Percentiles rank a stretch among this genome's conserved stretches.
Conservation (phyloP, 2,888 invertebrate genomes). For the Syritta pipiens region DNA sequence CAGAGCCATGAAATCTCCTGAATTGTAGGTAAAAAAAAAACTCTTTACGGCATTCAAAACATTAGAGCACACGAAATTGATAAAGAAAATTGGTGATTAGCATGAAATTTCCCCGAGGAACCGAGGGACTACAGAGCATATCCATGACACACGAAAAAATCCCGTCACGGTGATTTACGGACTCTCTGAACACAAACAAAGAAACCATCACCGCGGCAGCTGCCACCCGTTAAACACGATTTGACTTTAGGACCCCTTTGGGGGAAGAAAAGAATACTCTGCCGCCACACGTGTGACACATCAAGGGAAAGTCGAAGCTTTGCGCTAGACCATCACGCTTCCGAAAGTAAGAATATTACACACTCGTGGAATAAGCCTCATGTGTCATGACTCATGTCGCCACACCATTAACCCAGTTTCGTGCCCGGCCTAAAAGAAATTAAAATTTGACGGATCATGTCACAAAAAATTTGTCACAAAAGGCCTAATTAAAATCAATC, state of each 20-base stretch:
- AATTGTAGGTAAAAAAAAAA: too few relatives aligned
- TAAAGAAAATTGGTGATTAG: too few relatives aligned
- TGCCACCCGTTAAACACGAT: conserved; percentile 6
- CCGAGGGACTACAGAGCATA: too few relatives aligned
- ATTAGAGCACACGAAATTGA: too few relatives aligned
- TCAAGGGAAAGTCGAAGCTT: conserved; percentile 30
- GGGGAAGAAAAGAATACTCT: neutral
- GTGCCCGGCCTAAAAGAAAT: neutral
- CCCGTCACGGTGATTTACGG: too few relatives aligned
- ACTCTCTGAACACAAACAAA: too few relatives aligned
- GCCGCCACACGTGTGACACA: neutral
- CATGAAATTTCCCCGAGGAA: too few relatives aligned
- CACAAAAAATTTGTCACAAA: conserved; percentile 34
- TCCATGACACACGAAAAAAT: too few relatives aligned
- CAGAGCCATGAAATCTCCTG: too few relatives aligned
- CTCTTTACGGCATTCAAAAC: too few relatives aligned
- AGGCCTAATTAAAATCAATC: conserved; percentile 31
- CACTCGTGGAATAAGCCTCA: neutral
- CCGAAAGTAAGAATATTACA: conserved; percentile 19
- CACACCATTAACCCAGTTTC: conserved; percentile 1
- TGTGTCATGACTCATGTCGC: conserved; percentile 2
- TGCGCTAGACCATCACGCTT: conserved; percentile 33
- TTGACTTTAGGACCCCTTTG: neutral
- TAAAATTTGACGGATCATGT: conserved; percentile 14
- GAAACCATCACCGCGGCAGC: too few relatives aligned